These are phyloP conservation scores for Halictus ligatus DNA, from an alignment of 2,888 invertebrate genomes.

Conservation along the genomic window DNA sequence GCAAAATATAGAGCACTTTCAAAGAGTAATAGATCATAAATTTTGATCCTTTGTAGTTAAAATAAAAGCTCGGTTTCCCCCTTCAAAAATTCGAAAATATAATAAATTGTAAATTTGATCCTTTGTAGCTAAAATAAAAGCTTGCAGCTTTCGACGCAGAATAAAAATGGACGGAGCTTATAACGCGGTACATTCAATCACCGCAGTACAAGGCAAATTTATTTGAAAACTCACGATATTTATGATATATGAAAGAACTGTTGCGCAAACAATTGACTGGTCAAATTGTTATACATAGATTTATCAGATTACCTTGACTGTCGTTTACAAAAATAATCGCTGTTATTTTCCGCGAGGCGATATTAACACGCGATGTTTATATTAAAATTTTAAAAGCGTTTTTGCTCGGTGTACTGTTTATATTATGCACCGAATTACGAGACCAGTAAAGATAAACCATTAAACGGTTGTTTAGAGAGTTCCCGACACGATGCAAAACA, in stretches of 20 bases:
- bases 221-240: not conserved
- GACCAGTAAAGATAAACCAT: not conserved
- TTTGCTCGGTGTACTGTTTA: not conserved
- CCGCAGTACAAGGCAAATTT: not conserved
- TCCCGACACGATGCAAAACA: too few species aligned
- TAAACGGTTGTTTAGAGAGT: not conserved
- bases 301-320: not conserved
- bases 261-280: constrained; percentile 3
- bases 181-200: not conserved
- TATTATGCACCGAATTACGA: not conserved
- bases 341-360: not conserved
- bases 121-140: not conserved
- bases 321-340: constrained; percentile 5
- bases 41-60: not conserved
- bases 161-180: not conserved
- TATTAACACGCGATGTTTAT: not conserved
- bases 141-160: not conserved
- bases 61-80: not conserved
- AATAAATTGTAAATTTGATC: constrained; percentile 8
- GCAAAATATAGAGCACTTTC: not conserved
- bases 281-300: not conserved
- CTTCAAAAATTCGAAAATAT: not conserved
- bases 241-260: constrained; percentile 14
- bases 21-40: not conserved
- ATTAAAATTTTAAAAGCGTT: not conserved